Evolutionary conservation across 2,113 vertebrate genomes (phyloP).

Genomic region (Tetrax tetrax): DNA sequence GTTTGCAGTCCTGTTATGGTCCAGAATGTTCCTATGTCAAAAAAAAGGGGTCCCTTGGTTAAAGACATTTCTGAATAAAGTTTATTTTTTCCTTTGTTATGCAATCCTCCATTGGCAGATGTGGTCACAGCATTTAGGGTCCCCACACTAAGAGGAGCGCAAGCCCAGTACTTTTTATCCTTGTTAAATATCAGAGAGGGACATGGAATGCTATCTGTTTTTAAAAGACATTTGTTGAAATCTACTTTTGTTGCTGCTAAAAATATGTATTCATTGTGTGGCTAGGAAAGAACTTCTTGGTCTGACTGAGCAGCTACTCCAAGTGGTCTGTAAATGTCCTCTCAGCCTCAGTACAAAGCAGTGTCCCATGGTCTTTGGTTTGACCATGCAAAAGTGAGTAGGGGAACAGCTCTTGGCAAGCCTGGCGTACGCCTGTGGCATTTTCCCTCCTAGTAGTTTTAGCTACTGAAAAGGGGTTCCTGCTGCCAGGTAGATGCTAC

Average conservation of each 20-base stretch:
- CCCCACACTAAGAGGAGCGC: not conserved
- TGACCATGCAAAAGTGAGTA: not conserved
- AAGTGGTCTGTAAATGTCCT: not conserved
- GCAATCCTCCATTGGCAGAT: constrained; percentile 40
- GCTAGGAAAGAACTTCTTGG: not conserved
- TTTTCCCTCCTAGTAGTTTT: not conserved
- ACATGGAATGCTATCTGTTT: constrained; percentile 59
- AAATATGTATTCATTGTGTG: constrained; percentile 18
- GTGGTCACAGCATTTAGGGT: not conserved
- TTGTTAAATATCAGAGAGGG: constrained; percentile 37
- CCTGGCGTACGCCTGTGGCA: not conserved
- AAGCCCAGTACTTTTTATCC: constrained; percentile 42
- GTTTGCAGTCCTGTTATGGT: not conserved
- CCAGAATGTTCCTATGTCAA: not conserved
- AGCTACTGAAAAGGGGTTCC: not conserved
- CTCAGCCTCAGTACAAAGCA: not conserved
- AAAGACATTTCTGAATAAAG: constrained; percentile 14
- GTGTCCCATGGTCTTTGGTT: not conserved
- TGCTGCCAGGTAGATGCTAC: not conserved
- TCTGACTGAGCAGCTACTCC: not conserved
- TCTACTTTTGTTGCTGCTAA: constrained; percentile 30
- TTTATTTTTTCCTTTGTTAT: constrained; percentile 57
- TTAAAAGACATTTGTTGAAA: constrained; percentile 24
- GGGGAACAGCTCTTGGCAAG: not conserved
- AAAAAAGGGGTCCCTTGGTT: not conserved